Percentiles rank a stretch among this genome's conserved stretches.
phyloP scores from a whole-genome alignment of 2,888 invertebrate species.

The Clistopyga incitator region DNA sequence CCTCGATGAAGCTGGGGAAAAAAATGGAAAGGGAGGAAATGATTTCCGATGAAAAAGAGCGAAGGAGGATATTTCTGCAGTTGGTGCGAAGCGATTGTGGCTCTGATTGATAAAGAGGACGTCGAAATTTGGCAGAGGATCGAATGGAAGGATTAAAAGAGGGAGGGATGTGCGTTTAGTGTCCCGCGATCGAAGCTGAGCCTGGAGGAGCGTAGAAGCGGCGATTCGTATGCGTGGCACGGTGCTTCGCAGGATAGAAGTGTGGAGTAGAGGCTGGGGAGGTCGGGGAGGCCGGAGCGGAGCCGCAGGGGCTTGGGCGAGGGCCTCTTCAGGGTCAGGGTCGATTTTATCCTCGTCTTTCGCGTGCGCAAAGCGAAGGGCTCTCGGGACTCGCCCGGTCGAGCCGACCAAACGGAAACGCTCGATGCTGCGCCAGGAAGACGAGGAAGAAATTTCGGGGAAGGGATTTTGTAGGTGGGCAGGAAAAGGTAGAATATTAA shows the following conservation, averaged over 20 bases:
- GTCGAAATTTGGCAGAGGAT: not conserved
- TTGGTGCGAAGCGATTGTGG: not conserved
- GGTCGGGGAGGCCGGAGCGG: not conserved
- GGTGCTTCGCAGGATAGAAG: constrained; percentile 51
- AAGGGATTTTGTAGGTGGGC: not conserved
- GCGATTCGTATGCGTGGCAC: constrained; percentile 66
- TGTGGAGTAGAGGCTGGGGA: not conserved
- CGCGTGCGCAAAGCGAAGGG: constrained; percentile 26
- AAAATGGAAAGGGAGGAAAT: not conserved
- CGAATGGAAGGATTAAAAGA: not conserved
- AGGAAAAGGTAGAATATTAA: not conserved
- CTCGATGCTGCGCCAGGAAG: constrained; percentile 13
- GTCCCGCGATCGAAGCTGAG: constrained; percentile 55
- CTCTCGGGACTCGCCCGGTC: not conserved
- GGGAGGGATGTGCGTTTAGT: not conserved
- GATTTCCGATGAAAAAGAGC: too few relatives aligned
- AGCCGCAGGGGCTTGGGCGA: constrained; percentile 15
- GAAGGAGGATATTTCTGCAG: not conserved
- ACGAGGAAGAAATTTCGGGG: not conserved
- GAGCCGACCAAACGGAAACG: constrained; percentile 1
- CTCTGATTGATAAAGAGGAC: not conserved
- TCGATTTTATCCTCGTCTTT: constrained; percentile 57
- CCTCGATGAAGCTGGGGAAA: not conserved
- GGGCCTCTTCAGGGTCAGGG: constrained; percentile 65
- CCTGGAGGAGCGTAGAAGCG: constrained; percentile 56